Conservation (phyloP, 2,113 vertebrate species). For the Rutilus rutilus region DNA sequence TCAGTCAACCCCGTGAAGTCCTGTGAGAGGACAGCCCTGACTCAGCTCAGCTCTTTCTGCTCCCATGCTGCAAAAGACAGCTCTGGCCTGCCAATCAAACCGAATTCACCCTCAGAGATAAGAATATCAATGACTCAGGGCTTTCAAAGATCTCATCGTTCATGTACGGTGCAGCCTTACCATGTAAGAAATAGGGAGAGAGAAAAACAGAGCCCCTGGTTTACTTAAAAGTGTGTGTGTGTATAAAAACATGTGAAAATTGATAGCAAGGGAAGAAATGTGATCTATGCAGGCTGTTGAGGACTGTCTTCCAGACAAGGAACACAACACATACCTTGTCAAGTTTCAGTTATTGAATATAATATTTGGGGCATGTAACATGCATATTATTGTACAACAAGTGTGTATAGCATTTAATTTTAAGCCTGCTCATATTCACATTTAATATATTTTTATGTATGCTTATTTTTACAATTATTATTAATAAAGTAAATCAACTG, state of each 20-base stretch:
- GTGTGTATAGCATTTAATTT: background rate
- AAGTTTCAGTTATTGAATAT: background rate
- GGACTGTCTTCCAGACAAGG: background rate
- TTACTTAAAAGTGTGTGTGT: background rate
- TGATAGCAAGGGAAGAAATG: background rate
- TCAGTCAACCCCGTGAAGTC: conserved; percentile 47
- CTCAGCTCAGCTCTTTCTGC: conserved; percentile 35
- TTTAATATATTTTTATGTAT: background rate
- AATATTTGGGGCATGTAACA: background rate
- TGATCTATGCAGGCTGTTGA: background rate
- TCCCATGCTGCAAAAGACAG: conserved; percentile 28
- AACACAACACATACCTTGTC: background rate
- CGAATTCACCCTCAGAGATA: conserved; percentile 11
- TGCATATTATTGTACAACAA: background rate
- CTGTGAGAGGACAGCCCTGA: conserved; percentile 36
- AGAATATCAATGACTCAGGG: conserved; percentile 27
- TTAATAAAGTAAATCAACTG: background rate
- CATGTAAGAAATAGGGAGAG: background rate
- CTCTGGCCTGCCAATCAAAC: conserved; percentile 49
- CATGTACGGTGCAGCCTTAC: background rate
- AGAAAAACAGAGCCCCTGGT: background rate
- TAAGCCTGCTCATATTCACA: background rate
- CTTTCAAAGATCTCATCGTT: conserved; percentile 39
- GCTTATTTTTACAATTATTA: background rate
- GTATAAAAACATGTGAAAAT: background rate